These are phyloP conservation scores for Entomyzon cyanotis DNA, from an alignment of 2,113 vertebrate genomes.

Conservation along the genomic window DNA sequence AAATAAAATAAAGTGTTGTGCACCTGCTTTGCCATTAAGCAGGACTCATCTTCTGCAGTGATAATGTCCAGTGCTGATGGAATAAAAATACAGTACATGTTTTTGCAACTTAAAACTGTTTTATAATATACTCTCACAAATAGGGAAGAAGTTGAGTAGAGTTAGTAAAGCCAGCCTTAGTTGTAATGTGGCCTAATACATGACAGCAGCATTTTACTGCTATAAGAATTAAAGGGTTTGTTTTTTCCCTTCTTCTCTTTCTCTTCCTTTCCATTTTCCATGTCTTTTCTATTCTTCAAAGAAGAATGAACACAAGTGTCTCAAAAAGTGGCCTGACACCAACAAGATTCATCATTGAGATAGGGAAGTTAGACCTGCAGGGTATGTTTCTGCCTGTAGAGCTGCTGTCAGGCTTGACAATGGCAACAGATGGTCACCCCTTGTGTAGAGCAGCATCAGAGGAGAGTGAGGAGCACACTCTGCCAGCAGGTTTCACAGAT, in stretches of 20 bases:
- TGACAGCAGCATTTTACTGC: not conserved
- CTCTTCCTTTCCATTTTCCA: not conserved
- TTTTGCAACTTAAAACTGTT: not conserved
- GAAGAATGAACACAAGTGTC: not conserved
- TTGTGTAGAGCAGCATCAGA: not conserved
- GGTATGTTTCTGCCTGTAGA: not conserved
- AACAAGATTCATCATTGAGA: not conserved
- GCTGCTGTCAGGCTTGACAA: not conserved
- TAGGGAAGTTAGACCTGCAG: not conserved
- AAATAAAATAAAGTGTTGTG: not conserved
- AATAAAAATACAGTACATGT: not conserved
- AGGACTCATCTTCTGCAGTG: not conserved
- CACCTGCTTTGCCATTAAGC: not conserved
- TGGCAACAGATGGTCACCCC: not conserved
- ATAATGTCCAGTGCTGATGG: not conserved
- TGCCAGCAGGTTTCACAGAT: conserved; percentile 26
- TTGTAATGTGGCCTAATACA: not conserved
- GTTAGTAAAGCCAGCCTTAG: not conserved
- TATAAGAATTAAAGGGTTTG: not conserved
- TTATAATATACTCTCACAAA: not conserved
- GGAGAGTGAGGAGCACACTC: not conserved
- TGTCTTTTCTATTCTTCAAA: not conserved
- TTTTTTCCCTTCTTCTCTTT: not conserved
- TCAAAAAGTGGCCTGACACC: not conserved
- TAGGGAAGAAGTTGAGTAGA: not conserved